A percentile compares a stretch with the other conserved stretches of the same genome.
phyloP scores from a whole-genome alignment of 2,797 vertebrate genomes.

The Darevskia nairensis region DNA sequence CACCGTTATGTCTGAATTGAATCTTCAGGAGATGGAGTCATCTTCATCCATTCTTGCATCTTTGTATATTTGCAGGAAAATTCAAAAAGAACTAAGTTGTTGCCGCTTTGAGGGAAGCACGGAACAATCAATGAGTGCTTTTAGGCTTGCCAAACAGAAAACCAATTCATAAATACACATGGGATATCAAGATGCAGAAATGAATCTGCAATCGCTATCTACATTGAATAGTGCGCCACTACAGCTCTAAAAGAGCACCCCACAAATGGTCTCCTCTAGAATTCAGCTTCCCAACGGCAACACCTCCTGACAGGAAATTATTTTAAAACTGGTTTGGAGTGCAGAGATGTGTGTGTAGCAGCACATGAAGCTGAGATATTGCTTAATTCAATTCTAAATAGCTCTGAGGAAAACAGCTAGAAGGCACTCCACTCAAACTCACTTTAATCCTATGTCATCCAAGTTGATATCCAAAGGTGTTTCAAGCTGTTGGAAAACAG shows the following conservation, averaged over 20 bases:
- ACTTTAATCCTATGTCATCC: slow-evolving; percentile 74
- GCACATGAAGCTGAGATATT: slow-evolving; percentile 16
- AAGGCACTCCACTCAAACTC: slow-evolving; percentile 47
- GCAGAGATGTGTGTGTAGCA: neutral
- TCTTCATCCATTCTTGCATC: neutral
- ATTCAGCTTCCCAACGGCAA: neutral
- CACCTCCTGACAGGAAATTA: neutral
- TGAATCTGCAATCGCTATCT: neutral
- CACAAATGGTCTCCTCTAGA: neutral
- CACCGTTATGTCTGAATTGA: neutral
- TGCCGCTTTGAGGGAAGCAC: neutral
- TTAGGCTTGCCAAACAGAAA: neutral
- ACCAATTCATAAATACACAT: neutral
- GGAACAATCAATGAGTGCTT: neutral
- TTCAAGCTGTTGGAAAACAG: slow-evolving; percentile 84
- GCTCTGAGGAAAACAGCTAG: neutral
- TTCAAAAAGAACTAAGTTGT: neutral
- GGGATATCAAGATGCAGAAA: neutral
- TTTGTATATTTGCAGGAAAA: neutral
- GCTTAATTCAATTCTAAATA: neutral
- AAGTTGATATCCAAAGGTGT: slow-evolving; percentile 80
- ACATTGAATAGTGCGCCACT: neutral
- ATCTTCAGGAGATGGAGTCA: neutral
- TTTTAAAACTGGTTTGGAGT: neutral
- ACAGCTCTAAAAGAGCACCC: neutral